Conservation (phyloP, 2,888 invertebrate species). For the Caenorhabditis macrosperma region DNA sequence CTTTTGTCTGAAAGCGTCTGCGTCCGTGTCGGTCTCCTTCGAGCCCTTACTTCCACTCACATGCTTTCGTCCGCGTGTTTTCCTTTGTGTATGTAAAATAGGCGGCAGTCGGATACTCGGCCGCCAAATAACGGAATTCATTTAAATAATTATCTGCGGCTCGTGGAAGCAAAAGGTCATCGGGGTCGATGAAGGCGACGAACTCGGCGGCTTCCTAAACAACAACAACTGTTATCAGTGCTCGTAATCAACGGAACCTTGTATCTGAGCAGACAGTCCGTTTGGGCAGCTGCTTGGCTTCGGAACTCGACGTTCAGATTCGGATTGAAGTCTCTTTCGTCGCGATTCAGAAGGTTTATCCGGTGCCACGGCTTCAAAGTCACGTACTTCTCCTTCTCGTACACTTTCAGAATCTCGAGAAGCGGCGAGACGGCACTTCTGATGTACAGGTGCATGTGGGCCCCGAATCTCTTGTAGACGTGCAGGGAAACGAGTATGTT, state of each 20-base stretch:
- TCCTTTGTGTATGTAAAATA: conserved; percentile 54
- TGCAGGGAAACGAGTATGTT: conserved; percentile 59
- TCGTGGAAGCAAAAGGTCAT: conserved; percentile 55
- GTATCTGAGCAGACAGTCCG: conserved; percentile 65
- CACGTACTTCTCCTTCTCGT: conserved; percentile 59
- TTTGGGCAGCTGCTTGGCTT: conserved; percentile 67
- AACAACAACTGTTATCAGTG: no score
- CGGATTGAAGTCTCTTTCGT: conserved; percentile 62
- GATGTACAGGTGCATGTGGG: conserved; percentile 64
- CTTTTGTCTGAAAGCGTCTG: conserved; percentile 36
- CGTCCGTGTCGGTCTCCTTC: not conserved
- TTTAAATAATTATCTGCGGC: conserved; percentile 35
- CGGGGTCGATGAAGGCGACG: conserved; percentile 56
- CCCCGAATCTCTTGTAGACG: conserved; percentile 62
- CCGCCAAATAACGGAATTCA: conserved; percentile 36
- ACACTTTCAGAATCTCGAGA: conserved; percentile 57
- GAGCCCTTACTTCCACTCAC: conserved; percentile 36
- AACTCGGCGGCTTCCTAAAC: conserved; percentile 51
- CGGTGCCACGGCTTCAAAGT: conserved; percentile 62
- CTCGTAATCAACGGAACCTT: conserved; percentile 34
- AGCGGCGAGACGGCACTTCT: conserved; percentile 65
- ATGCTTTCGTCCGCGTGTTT: conserved; percentile 43
- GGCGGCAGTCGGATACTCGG: conserved; percentile 36
- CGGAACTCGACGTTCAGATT: conserved; percentile 69
- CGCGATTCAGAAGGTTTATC: conserved; percentile 50